Conservation (phyloP, 1,140 invertebrate genomes). For the Atta cephalotes region DNA sequence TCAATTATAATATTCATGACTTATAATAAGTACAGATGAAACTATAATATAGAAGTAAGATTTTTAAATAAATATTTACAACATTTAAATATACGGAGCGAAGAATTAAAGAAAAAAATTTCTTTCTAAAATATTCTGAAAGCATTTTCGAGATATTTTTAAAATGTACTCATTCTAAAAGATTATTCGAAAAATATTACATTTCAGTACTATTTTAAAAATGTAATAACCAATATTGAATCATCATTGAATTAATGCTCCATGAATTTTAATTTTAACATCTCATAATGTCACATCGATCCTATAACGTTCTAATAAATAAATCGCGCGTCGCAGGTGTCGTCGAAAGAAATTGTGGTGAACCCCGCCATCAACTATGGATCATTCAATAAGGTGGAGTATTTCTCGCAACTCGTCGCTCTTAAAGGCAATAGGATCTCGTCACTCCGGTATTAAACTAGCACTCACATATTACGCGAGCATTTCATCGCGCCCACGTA, state of each 20-base stretch:
- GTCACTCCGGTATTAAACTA: constrained; percentile 14
- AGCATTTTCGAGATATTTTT: background rate
- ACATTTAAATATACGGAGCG: background rate
- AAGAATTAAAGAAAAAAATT: background rate
- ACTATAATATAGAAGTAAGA: background rate
- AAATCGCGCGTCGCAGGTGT: constrained; percentile 48
- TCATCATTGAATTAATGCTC: background rate
- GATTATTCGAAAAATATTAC: background rate
- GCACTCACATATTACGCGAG: constrained; percentile 33
- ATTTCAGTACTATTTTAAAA: background rate
- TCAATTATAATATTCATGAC: background rate
- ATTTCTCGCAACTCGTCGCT: constrained; percentile 26
- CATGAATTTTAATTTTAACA: background rate
- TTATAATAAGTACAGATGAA: background rate
- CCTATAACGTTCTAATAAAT: constrained; percentile 35
- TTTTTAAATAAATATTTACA: background rate
- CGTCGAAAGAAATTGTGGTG: constrained; percentile 53
- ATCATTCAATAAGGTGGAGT: constrained; percentile 58
- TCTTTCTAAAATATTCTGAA: background rate
- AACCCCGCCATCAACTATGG: constrained; percentile 38
- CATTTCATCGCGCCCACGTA: constrained; percentile 3
- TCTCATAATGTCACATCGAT: background rate
- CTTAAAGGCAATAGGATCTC: background rate
- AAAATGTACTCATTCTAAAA: background rate
- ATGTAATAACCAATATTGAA: background rate